Percentiles rank a stretch among this genome's conserved stretches.
Evolutionary conservation across 2,888 invertebrate species (phyloP).

Genomic region (Chloroclystis v-ata): DNA sequence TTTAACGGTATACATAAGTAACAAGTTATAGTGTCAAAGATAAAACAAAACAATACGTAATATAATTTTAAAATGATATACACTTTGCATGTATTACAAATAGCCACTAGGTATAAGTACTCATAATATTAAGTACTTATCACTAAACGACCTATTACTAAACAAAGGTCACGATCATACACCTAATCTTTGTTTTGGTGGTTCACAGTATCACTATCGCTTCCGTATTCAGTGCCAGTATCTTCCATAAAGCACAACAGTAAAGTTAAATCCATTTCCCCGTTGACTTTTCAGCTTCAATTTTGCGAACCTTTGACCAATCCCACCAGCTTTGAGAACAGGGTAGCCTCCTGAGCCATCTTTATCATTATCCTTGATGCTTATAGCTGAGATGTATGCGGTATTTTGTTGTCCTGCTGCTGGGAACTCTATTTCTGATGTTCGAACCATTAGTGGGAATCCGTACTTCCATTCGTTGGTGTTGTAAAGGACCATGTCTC

Average conservation of each 20-base stretch:
- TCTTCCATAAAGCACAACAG: slow-evolving; percentile 64
- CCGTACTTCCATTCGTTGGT: slow-evolving; percentile 59
- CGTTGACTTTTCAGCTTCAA: slow-evolving; percentile 68
- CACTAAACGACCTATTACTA: no score
- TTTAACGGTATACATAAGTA: no score
- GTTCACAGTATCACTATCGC: not conserved
- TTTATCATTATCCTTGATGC: slow-evolving; percentile 53
- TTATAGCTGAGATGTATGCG: slow-evolving; percentile 56
- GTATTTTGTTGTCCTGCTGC: slow-evolving; percentile 55
- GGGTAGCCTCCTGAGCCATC: slow-evolving; percentile 64
- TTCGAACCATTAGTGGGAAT: slow-evolving; percentile 57
- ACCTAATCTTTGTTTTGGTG: no score
- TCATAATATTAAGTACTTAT: no score
- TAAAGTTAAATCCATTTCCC: slow-evolving; percentile 61
- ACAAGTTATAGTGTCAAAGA: no score
- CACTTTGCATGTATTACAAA: no score
- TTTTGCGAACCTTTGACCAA: slow-evolving; percentile 63
- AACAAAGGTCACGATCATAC: no score
- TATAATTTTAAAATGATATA: no score
- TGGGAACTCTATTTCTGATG: slow-evolving; percentile 56
- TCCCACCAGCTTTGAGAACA: slow-evolving; percentile 56
- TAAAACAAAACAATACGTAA: no score
- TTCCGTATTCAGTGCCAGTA: slow-evolving; percentile 28
- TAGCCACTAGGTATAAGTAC: no score
- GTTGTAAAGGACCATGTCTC: slow-evolving; percentile 58